Conservation (phyloP, 1,140 invertebrate species). For the Ceratosolen fusciceps region DNA sequence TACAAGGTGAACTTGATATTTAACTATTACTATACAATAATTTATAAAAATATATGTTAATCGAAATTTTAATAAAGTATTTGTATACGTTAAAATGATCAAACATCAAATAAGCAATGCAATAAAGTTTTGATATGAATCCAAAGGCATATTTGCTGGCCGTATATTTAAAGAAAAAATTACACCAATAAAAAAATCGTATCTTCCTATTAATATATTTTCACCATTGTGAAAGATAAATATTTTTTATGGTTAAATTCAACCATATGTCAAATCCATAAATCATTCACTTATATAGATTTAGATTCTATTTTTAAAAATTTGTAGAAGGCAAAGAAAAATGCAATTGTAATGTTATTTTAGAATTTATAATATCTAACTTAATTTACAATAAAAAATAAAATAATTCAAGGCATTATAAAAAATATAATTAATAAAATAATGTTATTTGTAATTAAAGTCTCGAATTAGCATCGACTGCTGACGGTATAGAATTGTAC, state of each 20-base stretch:
- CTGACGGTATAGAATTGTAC: slow-evolving; percentile 90
- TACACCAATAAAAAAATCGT: neutral
- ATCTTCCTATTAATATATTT: neutral
- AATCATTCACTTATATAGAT: slow-evolving; percentile 92
- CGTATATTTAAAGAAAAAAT: neutral
- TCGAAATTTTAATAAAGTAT: neutral
- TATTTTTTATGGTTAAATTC: slow-evolving; percentile 89
- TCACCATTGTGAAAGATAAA: no score
- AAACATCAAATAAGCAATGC: slow-evolving; percentile 91
- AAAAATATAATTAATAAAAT: slow-evolving; percentile 16
- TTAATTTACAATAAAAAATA: slow-evolving; percentile 93
- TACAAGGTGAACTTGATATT: neutral
- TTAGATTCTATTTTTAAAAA: slow-evolving; percentile 95
- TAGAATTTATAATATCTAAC: slow-evolving; percentile 91
- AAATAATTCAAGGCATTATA: neutral
- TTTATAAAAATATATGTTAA: neutral
- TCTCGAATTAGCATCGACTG: slow-evolving; percentile 83
- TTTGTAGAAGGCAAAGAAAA: slow-evolving; percentile 84
- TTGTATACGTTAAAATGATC: slow-evolving; percentile 75
- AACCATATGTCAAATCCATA: slow-evolving; percentile 84
- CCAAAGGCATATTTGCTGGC: slow-evolving; percentile 80
- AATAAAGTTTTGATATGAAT: slow-evolving; percentile 89
- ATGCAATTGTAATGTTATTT: slow-evolving; percentile 74
- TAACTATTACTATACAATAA: neutral
- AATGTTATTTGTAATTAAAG: slow-evolving; percentile 79